Percentiles rank a stretch among this genome's conserved stretches.
Conservation (phyloP, 2,888 invertebrate species). For the Heliconius cydno region DNA sequence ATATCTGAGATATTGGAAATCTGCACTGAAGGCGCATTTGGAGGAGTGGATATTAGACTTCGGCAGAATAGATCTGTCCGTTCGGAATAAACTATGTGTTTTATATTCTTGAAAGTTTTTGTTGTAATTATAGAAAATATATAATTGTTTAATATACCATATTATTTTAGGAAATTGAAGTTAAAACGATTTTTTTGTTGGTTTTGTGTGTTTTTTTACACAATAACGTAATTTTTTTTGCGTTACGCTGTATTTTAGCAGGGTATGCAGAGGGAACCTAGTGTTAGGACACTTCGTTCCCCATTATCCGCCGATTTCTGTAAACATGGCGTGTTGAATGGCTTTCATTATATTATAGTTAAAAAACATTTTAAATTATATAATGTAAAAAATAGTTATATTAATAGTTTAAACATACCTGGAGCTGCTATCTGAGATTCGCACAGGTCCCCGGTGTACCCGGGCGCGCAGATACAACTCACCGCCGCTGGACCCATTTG, state of each 20-base stretch:
- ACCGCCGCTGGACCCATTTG: slow-evolving; percentile 91
- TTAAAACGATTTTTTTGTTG: too few relatives aligned
- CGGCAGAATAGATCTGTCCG: slow-evolving; percentile 32
- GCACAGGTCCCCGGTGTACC: slow-evolving; percentile 88
- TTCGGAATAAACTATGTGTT: neutral
- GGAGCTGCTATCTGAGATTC: slow-evolving; percentile 84
- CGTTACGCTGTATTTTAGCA: too few relatives aligned
- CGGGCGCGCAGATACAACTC: slow-evolving; percentile 87
- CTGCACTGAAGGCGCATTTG: neutral
- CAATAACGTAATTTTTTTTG: too few relatives aligned
- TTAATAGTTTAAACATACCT: slow-evolving; percentile 57
- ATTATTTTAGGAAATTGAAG: too few relatives aligned
- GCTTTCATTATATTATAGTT: too few relatives aligned
- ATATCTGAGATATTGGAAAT: too few relatives aligned
- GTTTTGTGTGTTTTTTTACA: too few relatives aligned
- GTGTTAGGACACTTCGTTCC: too few relatives aligned
- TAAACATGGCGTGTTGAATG: too few relatives aligned
- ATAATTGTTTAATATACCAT: neutral
- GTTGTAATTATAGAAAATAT: neutral
- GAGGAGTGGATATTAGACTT: slow-evolving; percentile 34
- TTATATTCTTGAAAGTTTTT: neutral
- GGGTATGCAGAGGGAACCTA: too few relatives aligned
- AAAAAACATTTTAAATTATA: too few relatives aligned
- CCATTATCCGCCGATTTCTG: too few relatives aligned
- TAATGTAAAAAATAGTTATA: neutral